Percentiles rank a stretch among this genome's conserved stretches.
Evolutionary conservation across 2,797 vertebrate species (phyloP).

Genomic region (Apogon hyalosoma): DNA sequence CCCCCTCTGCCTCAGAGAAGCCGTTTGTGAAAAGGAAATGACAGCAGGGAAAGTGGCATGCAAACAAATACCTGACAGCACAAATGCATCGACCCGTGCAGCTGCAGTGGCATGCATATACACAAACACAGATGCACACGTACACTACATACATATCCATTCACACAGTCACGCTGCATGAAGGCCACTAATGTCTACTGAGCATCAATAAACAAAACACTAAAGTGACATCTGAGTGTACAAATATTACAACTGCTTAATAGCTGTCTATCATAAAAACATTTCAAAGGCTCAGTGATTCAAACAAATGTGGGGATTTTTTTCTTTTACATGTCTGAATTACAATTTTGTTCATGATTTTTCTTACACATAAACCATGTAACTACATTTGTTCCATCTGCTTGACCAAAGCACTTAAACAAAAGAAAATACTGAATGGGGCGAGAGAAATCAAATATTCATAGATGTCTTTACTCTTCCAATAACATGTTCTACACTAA

Average conservation of each 20-base stretch:
- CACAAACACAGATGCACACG: not conserved
- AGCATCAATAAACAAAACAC: slow-evolving; percentile 23
- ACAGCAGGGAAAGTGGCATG: slow-evolving; percentile 26
- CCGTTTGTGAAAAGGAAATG: slow-evolving; percentile 37
- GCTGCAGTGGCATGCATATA: not conserved
- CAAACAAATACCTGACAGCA: slow-evolving; percentile 39
- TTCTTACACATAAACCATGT: no score
- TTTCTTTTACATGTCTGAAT: not conserved
- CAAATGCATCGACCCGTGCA: slow-evolving; percentile 12
- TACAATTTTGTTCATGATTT: not conserved
- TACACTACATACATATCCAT: not conserved
- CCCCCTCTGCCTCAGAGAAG: slow-evolving; percentile 33
- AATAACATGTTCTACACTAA: no score
- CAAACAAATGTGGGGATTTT: not conserved
- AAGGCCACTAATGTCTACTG: not conserved
- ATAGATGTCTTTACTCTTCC: no score
- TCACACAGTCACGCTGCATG: slow-evolving; percentile 1
- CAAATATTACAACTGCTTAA: not conserved
- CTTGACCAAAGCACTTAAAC: no score
- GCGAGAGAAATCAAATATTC: no score
- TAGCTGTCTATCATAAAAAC: not conserved
- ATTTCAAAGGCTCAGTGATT: not conserved
- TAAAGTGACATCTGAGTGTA: no score
- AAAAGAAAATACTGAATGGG: no score
- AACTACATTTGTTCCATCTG: no score